These are phyloP conservation scores for Lymantria dispar DNA, from an alignment of 2,888 invertebrate genomes.

Conservation along the genomic window DNA sequence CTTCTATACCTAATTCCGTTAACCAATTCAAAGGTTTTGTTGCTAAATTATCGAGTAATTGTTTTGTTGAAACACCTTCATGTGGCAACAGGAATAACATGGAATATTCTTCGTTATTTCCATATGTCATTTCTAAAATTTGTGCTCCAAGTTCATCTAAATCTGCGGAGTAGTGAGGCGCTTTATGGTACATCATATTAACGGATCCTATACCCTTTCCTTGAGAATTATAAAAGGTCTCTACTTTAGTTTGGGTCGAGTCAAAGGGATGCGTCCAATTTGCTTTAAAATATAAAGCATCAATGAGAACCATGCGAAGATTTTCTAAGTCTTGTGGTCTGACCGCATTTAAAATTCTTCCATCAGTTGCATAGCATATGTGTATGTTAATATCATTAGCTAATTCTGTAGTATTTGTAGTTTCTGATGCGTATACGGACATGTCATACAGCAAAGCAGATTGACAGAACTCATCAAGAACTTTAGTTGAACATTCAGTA, in stretches of 20 bases:
- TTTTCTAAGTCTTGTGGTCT: conserved; percentile 64
- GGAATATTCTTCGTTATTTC: conserved; percentile 81
- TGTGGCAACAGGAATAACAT: conserved; percentile 86
- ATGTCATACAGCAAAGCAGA: conserved; percentile 74
- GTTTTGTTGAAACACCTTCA: conserved; percentile 74
- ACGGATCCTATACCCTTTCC: conserved; percentile 80
- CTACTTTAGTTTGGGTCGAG: conserved; percentile 73
- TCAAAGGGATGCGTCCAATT: conserved; percentile 87
- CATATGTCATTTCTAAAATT: conserved; percentile 87
- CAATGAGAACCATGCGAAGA: conserved; percentile 83
- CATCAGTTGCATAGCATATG: conserved; percentile 85
- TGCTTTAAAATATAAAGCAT: conserved; percentile 88
- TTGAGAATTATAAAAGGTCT: conserved; percentile 83
- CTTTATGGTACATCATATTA: conserved; percentile 89
- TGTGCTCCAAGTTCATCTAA: conserved; percentile 81
- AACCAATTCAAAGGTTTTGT: conserved; percentile 75
- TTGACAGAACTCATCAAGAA: conserved; percentile 68
- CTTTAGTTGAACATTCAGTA: conserved; percentile 51
- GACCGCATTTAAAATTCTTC: conserved; percentile 86
- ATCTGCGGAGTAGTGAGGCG: conserved; percentile 79
- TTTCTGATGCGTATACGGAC: conserved; percentile 80
- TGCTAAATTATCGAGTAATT: conserved; percentile 76
- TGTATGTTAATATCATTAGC: conserved; percentile 85
- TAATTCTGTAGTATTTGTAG: conserved; percentile 69
- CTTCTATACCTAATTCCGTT: conserved; percentile 65